These are phyloP conservation scores for Hydractinia symbiolongicarpus DNA, from an alignment of 30 jellyfish, hydroid and myxozoan species.

Conservation along the genomic window DNA sequence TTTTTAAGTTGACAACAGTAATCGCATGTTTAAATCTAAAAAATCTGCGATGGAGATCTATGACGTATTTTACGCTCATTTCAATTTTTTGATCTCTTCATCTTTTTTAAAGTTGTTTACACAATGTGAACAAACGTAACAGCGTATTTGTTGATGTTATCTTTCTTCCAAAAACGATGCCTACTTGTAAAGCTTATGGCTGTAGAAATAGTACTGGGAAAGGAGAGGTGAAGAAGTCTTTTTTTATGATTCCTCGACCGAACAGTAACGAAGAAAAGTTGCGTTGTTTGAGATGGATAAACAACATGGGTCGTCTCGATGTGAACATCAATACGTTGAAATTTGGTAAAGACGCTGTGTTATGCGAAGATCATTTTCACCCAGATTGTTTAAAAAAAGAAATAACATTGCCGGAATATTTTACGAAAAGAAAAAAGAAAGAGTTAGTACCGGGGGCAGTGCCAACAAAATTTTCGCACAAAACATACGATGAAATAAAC, in stretches of 20 bases:
- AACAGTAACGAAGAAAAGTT: background rate
- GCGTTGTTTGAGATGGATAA: background rate
- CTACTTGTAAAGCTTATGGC: too few relatives aligned
- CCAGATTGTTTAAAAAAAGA: constrained; percentile 8
- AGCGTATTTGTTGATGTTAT: too few relatives aligned
- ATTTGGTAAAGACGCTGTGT: constrained; percentile 6
- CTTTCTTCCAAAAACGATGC: too few relatives aligned
- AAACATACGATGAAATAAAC: constrained; percentile 1
- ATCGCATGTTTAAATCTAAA: too few relatives aligned
- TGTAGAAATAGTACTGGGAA: too few relatives aligned
- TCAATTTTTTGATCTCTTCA: too few relatives aligned
- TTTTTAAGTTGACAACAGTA: too few relatives aligned
- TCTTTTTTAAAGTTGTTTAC: too few relatives aligned
- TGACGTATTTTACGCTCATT: too few relatives aligned
- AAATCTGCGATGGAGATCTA: too few relatives aligned
- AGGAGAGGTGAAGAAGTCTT: too few relatives aligned
- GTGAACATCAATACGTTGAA: background rate
- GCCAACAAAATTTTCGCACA: constrained; percentile 4
- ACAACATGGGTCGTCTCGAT: background rate
- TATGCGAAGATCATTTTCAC: background rate
- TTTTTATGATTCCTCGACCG: background rate
- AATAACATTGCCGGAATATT: background rate
- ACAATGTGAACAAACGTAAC: too few relatives aligned
- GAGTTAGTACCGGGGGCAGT: background rate
- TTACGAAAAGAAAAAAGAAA: background rate